Conservation (phyloP, 1,140 invertebrate species). For the Gryllus bimaculatus region DNA sequence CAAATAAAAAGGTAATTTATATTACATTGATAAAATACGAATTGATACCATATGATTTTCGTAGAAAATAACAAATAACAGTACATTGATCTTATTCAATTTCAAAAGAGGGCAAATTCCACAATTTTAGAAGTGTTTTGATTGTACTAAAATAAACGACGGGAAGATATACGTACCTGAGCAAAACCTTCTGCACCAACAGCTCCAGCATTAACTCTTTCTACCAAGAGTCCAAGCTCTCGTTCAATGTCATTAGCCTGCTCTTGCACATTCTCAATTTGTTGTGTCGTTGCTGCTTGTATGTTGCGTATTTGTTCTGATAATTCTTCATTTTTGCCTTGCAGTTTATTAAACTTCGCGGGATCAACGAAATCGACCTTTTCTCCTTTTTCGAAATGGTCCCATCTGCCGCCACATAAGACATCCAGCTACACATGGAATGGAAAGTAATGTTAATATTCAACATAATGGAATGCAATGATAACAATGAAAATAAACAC, state of each 20-base stretch:
- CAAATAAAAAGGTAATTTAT: too few relatives aligned
- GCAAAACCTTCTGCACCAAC: background rate
- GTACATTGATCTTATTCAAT: too few relatives aligned
- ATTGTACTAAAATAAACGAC: too few relatives aligned
- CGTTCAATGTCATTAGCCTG: slow-evolving; percentile 29
- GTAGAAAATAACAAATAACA: too few relatives aligned
- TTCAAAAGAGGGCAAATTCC: too few relatives aligned
- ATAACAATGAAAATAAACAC: background rate
- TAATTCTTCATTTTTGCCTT: background rate
- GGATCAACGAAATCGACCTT: background rate
- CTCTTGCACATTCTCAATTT: slow-evolving; percentile 25
- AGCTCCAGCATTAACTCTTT: slow-evolving; percentile 25
- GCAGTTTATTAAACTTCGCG: background rate
- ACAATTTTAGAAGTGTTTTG: too few relatives aligned
- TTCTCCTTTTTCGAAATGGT: background rate
- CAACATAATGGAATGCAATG: background rate
- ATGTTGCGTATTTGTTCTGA: slow-evolving; percentile 8
- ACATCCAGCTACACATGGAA: background rate
- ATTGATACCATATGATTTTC: too few relatives aligned
- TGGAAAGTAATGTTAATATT: background rate
- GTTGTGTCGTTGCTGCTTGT: slow-evolving; percentile 7
- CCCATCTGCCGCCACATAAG: background rate
- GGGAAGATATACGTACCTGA: background rate
- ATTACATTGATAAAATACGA: too few relatives aligned
- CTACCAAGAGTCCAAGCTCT: slow-evolving; percentile 25